A percentile compares a stretch with the other conserved stretches of the same genome.
Evolutionary conservation across 2,113 vertebrate species (phyloP).

Genomic region (Mustela nigripes): DNA sequence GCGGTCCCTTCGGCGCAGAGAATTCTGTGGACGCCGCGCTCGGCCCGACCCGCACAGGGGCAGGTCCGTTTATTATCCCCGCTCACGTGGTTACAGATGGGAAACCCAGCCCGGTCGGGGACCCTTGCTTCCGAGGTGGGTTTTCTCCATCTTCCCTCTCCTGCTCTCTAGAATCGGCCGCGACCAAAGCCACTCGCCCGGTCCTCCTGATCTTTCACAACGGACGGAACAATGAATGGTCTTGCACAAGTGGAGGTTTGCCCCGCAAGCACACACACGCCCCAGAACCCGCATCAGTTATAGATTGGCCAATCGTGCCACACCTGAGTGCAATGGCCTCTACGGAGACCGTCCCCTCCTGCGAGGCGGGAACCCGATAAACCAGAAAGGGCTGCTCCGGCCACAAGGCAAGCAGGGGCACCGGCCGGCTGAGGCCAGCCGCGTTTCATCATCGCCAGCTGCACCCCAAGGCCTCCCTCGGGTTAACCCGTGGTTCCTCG

Average conservation of each 20-base stretch:
- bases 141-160: neutral
- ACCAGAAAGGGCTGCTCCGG: neutral
- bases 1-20: accelerated
- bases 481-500: neutral
- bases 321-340: neutral
- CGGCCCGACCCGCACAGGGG: neutral
- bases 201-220: neutral
- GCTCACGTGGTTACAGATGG: neutral
- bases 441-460: neutral
- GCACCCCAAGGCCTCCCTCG: neutral
- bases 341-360: neutral
- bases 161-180: neutral
- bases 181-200: neutral
- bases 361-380: neutral
- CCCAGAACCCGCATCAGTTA: neutral
- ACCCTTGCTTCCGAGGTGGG: neutral
- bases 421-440: neutral
- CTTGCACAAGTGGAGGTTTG: neutral
- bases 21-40: neutral
- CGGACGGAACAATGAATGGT: accelerated
- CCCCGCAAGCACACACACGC: neutral
- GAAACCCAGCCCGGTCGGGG: neutral
- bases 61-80: no score
- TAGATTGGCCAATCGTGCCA: neutral
- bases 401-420: no score